Evolutionary conservation across 2,113 vertebrate species (phyloP), one percentile per base, ranked within the genome.

Genomic region (Clarias batrachus): DNA sequence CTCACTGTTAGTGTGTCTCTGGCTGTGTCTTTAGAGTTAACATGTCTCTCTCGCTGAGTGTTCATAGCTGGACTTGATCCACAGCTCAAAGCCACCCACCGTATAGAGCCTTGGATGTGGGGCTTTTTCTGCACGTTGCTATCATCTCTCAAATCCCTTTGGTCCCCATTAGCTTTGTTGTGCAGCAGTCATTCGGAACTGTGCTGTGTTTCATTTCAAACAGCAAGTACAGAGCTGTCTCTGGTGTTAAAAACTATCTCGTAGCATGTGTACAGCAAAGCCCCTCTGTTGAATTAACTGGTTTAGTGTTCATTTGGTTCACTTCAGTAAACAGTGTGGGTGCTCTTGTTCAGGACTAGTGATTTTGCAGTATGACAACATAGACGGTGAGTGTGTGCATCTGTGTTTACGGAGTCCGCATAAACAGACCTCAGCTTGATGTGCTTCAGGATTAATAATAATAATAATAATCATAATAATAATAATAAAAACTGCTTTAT

Each of bases 61-160:
- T 74, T 86, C 79, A 54, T 70, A 76, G 59, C n/a, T 83, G 66
- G 57, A 82, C n/a, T 19, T 54, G 25, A 66, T 79, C 62, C 60
- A 79, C 60, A 14, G 60, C 74, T 77, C 60, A 52, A 33, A 73
- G 41, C 86, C 80, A 66, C 86, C 86, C 86, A 83, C 86, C 4
- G 12, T 54, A 37, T 54, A 41, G 80, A n/a, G 57, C 57, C 3
- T 74, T 48, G 57, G 37, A 56, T n/a, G 14, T 9, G 0, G 27
- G 48, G 19, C 59, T 85, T 63, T 60, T 79, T 63, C 74, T 79
- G 19, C 37, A 52, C n/a, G 33, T 65, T 77, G 59, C 41, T 78
- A 78, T 25, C 60, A 63, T 79, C 33, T 41, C 60, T 19, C 73
- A 84, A 84, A 73, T 84, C 66, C 25, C 73, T 62, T 23, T 33